phyloP scores from a whole-genome alignment of 2,888 invertebrate genomes.

The Podabrus alpinus region DNA sequence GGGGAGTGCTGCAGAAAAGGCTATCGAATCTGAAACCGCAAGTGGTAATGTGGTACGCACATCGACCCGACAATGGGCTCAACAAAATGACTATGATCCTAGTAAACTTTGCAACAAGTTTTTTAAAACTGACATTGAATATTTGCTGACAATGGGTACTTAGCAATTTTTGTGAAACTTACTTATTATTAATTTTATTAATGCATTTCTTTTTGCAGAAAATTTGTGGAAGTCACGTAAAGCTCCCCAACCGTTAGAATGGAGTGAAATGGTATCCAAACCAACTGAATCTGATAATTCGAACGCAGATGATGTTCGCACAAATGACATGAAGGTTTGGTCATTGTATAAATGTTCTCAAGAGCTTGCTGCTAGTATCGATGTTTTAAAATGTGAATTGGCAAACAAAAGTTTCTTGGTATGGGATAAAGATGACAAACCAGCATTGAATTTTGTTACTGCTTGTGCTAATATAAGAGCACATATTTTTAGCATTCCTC shows the following conservation, averaged over 20 bases:
- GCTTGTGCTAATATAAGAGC: conserved; percentile 93
- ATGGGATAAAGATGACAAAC: conserved; percentile 97
- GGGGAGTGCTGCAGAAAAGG: conserved; percentile 68
- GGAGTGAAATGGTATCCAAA: conserved; percentile 58
- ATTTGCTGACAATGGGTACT: conserved; percentile 83
- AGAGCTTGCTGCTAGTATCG: conserved; percentile 72
- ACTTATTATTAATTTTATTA: not conserved
- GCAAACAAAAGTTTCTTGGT: conserved; percentile 72
- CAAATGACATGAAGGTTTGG: conserved; percentile 52
- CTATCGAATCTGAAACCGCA: conserved; percentile 55
- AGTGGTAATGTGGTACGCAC: conserved; percentile 60
- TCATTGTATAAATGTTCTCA: conserved; percentile 54
- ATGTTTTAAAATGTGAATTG: conserved; percentile 65
- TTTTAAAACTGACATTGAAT: conserved; percentile 92
- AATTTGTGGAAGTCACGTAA: conserved; percentile 92
- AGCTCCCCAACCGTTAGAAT: conserved; percentile 80
- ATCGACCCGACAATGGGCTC: conserved; percentile 89
- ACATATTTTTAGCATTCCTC: conserved; percentile 84
- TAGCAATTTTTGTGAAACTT: not conserved
- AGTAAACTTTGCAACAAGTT: conserved; percentile 89
- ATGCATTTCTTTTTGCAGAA: conserved; percentile 47
- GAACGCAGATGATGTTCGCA: conserved; percentile 36
- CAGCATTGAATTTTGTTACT: conserved; percentile 94
- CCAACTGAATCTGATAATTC: conserved; percentile 36
- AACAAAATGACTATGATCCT: conserved; percentile 79